Conservation (phyloP, 2,888 invertebrate genomes). For the Eucera pruinosa region DNA sequence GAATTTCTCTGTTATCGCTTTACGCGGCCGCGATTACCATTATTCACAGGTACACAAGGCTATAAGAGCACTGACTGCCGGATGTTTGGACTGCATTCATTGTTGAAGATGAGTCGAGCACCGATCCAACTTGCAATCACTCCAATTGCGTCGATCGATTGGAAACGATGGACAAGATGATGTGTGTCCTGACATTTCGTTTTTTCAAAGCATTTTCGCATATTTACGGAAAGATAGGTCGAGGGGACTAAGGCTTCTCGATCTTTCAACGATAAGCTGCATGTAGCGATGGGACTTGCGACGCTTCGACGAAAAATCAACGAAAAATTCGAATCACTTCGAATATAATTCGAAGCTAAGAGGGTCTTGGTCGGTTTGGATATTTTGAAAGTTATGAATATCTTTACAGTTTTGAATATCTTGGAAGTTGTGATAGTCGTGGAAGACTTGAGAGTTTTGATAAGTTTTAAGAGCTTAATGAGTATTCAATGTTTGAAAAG, state of each 20-base stretch:
- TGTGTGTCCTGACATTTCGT: slow-evolving; percentile 5
- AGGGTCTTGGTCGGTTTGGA: no score
- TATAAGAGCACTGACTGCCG: background rate
- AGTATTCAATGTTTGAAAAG: no score
- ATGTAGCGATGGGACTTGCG: no score
- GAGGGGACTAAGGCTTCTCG: background rate
- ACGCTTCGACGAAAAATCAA: no score
- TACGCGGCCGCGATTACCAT: slow-evolving; percentile 31
- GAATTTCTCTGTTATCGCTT: slow-evolving; percentile 27
- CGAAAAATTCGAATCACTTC: no score
- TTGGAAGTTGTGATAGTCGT: no score
- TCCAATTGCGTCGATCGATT: slow-evolving; percentile 41
- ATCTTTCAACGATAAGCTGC: slow-evolving; percentile 19
- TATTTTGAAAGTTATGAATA: no score
- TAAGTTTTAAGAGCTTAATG: no score
- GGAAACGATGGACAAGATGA: slow-evolving; percentile 12
- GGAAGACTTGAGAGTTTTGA: no score
- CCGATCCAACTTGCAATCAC: slow-evolving; percentile 38
- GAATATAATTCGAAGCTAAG: no score
- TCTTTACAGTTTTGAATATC: no score
- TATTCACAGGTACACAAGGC: slow-evolving; percentile 13
- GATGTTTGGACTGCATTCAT: slow-evolving; percentile 39
- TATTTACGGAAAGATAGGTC: background rate
- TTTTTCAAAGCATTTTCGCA: slow-evolving; percentile 10
- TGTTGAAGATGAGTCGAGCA: slow-evolving; percentile 33